phyloP scores from a whole-genome alignment of 2,888 invertebrate species.

The Osedax fenrisi region DNA sequence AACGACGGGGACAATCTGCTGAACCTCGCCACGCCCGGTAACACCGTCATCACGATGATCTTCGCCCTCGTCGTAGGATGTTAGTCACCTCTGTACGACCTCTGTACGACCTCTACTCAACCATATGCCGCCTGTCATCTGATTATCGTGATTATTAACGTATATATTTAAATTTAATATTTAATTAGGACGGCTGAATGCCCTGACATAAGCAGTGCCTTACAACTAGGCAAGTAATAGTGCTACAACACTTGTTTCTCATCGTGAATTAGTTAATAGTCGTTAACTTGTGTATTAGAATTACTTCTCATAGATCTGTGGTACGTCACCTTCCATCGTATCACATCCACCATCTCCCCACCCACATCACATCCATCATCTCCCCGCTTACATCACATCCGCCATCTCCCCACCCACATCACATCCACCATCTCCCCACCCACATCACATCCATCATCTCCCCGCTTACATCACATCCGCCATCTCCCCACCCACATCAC shows the following conservation, averaged over 20 bases:
- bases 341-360: too few species aligned
- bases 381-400: neutral
- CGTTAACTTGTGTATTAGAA: too few species aligned
- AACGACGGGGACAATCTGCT: conserved; percentile 60
- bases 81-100: conserved; percentile 53
- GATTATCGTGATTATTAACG: too few species aligned
- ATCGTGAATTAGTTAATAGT: too few species aligned
- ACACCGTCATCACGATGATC: conserved; percentile 65
- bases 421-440: neutral
- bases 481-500: neutral
- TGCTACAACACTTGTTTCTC: too few species aligned
- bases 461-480: neutral
- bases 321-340: too few species aligned
- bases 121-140: too few species aligned
- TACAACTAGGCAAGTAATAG: too few species aligned
- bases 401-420: neutral
- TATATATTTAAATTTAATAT: too few species aligned
- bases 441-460: neutral
- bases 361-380: neutral
- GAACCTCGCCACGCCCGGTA: conserved; percentile 51
- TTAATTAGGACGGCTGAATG: too few species aligned
- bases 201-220: too few species aligned
- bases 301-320: too few species aligned
- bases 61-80: conserved; percentile 74
- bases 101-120: neutral